These are phyloP conservation scores for Teleiodes luculella DNA, from an alignment of 2,888 invertebrate genomes.

Conservation along the genomic window DNA sequence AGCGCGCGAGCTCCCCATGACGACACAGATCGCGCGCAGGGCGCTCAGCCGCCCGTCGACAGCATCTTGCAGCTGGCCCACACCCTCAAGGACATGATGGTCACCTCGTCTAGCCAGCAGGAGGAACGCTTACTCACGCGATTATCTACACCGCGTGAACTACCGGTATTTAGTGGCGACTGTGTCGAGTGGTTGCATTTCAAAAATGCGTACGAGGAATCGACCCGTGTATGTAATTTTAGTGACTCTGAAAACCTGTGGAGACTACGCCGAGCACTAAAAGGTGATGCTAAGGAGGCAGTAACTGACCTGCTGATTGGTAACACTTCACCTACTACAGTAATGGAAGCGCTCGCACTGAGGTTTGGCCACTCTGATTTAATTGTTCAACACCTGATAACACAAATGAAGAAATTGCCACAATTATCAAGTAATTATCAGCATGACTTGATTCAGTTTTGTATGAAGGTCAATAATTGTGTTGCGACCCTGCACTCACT, in stretches of 20 bases:
- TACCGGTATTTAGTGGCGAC: conserved; percentile 21
- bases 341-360: conserved; percentile 18
- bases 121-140: conserved; percentile 15
- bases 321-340: conserved; percentile 16
- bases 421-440: conserved; percentile 16
- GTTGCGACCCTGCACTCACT: conserved; percentile 11
- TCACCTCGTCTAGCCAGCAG: background rate
- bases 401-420: conserved; percentile 16
- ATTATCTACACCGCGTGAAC: conserved; percentile 19
- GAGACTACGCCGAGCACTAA: conserved; percentile 21
- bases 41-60: background rate
- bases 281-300: conserved; percentile 25
- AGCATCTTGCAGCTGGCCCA: conserved; percentile 13
- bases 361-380: conserved; percentile 17
- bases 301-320: conserved; percentile 24
- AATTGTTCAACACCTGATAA: conserved; percentile 14
- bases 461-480: conserved; percentile 14
- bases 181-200: conserved; percentile 23
- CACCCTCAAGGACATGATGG: conserved; percentile 18
- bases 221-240: conserved; percentile 17
- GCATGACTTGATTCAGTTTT: conserved; percentile 7
- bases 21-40: background rate
- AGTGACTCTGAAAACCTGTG: conserved; percentile 22
- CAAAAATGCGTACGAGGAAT: conserved; percentile 16
- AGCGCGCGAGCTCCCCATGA: background rate